Conservation (phyloP, 2,888 invertebrate genomes). For the Pristionchus arcanus region DNA sequence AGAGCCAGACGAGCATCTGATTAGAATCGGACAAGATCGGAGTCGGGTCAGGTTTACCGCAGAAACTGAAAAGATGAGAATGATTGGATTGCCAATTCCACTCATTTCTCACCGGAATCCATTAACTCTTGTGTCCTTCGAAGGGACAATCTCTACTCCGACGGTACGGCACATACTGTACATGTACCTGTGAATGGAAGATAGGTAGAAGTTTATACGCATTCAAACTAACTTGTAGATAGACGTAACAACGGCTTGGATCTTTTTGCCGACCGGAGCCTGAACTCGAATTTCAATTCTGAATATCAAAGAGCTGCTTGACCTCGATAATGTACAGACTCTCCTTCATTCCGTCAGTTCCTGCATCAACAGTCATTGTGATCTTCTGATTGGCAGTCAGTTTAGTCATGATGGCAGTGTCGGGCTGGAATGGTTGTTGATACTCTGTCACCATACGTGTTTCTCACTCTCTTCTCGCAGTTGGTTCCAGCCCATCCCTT, state of each 20-base stretch:
- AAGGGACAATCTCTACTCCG: conserved; percentile 8
- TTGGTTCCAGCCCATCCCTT: conserved; percentile 51
- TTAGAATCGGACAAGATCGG: conserved; percentile 16
- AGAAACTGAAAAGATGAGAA: not conserved
- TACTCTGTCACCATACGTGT: not conserved
- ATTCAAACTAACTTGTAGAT: not conserved
- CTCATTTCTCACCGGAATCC: conserved; percentile 18
- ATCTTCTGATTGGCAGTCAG: conserved; percentile 28
- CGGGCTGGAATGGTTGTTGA: not conserved
- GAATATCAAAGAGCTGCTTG: not conserved
- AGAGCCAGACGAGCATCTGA: conserved; percentile 33
- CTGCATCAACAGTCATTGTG: not conserved
- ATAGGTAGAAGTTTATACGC: not conserved
- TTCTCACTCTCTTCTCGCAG: conserved; percentile 43
- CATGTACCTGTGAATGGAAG: not conserved
- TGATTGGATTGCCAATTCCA: too few relatives aligned
- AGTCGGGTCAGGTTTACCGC: conserved; percentile 18
- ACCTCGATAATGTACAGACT: conserved; percentile 23
- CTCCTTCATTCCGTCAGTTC: conserved; percentile 13
- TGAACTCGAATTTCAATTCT: not conserved
- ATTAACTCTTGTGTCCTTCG: conserved; percentile 14
- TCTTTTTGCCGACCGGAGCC: conserved; percentile 46
- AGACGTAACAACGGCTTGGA: not conserved
- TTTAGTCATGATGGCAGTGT: not conserved
- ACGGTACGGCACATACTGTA: not conserved